Evolutionary conservation across 2,797 vertebrate species (phyloP), one percentile per base, ranked within the genome.

Genomic region (Pseudopleuronectes americanus): DNA sequence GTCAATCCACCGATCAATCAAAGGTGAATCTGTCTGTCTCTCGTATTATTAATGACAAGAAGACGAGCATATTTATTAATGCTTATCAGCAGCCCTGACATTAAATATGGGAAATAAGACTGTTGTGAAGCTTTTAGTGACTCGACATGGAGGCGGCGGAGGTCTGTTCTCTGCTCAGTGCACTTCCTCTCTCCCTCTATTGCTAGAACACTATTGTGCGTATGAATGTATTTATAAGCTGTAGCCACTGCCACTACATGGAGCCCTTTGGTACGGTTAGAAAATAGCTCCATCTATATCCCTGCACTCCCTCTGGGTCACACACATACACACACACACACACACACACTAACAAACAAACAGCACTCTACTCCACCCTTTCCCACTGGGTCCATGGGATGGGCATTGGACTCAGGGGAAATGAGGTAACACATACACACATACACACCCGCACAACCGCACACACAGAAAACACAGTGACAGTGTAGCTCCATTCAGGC

Each of bases 301-400:
- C 62, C 69, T 48, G 53, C 67, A 43, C 67, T 67, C 45, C 60
- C 66, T 74, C 68, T 71, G 54, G 53, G 64, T 77, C 74, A 26
- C 41, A 43, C 41, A 43, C 41, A 43, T 14, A 43, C 41, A 43
- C 41, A 43, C 41, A 43, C 38, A 43, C 38, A 43, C 38, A 43
- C 38, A 43, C 38, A 76, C 21, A 69, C 48, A 77, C 77, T 45
- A 71, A 77, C 76, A 87, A 73, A 89, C 80, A 90, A 82, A 86
- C 77, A 87, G 65, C 76, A 71, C 79, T 79, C 69, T 59, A 64
- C 89, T 89, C 88, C 90, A 89, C 89, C 91, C 89, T 88, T 86
- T 90, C 84, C 89, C 84, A 81, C 73, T 86, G 80, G 84, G 76
- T 89, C 76, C 85, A 74, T 64, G 88, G 90, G 92, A 90, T 90